Conservation (phyloP, 2,797 vertebrate genomes). For the Loriculus beryllinus region DNA sequence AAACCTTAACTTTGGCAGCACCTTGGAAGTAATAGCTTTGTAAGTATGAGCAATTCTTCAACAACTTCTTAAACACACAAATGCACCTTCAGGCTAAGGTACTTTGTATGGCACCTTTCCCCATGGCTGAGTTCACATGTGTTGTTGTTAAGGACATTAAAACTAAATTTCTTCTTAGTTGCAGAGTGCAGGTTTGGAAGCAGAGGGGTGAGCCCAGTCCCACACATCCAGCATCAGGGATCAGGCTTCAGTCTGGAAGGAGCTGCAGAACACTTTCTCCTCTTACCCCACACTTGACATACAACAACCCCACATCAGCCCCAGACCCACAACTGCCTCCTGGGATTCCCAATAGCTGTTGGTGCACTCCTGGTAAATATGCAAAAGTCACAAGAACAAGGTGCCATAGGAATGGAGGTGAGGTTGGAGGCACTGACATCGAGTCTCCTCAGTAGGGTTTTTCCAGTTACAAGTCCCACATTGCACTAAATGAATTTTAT, state of each 20-base stretch:
- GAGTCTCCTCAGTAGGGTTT: accelerated
- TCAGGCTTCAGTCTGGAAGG: not conserved
- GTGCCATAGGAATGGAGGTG: not conserved
- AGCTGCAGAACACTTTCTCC: not conserved
- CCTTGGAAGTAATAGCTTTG: not conserved
- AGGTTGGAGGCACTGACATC: accelerated
- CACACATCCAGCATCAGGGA: not conserved
- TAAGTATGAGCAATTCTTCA: not conserved
- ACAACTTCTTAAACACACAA: not conserved
- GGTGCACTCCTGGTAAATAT: not conserved
- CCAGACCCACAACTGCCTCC: not conserved
- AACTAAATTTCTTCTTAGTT: not conserved
- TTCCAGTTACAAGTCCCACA: not conserved
- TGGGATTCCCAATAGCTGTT: not conserved
- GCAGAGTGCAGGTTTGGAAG: not conserved
- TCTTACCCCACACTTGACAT: not conserved
- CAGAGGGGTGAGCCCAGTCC: not conserved
- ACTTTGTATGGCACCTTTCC: not conserved
- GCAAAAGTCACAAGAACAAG: not conserved
- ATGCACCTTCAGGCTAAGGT: not conserved
- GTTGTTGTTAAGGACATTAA: not conserved
- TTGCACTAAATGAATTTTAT: not conserved
- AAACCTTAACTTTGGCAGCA: not conserved
- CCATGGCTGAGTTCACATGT: not conserved
- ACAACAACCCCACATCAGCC: not conserved